Evolutionary conservation across 1,140 invertebrate species (phyloP), one percentile per base, ranked within the genome.

Genomic region (Epicauta chinensis): DNA sequence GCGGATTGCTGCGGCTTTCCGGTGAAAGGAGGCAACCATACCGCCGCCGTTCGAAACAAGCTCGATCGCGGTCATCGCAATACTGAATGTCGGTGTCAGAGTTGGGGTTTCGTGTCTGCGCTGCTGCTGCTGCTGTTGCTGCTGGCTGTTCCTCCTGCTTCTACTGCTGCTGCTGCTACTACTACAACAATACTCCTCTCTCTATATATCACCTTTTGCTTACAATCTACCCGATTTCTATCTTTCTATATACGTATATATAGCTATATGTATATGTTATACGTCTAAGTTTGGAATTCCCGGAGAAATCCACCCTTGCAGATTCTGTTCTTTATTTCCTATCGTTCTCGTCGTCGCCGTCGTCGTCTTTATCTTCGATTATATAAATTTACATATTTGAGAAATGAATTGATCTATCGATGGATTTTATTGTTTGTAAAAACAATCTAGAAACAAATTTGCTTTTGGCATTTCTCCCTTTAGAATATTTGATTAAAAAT

Each of bases 61-160:
- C 60, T 38, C 45, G 39, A 40, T 48, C 55, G 48, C 55, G 58
- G 60, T 58, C 53, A 47, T 51, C 55, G 59, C 40, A 52, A 52
- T 56, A 62, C 60, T 62, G 51, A 51, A 35, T 29, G 47, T 23
- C 55, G 56, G 44, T 54, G 51, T 48, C 40, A 53, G 40, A 47
- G 50, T 41, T 36, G 31, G 47, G 46, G 51, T 49, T 23, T 23
- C 23, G 23, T 44, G 36, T 54, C 46, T 59, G 57, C 58, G 60
- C 58, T 51, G 54, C 45, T 52, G 10, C 32, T 34, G 12, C 32
- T 23, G 23, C 23, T 23, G 4, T 7, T 23, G 23, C 23, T 23
- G 7, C 23, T 23, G n/a, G 54, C 45, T 52, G 10, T 10, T 34
- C 3, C 32, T 23, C 4, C 58, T 51, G 54, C 45, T 52, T 6